Percentiles rank a stretch among this genome's conserved stretches.
These are phyloP conservation scores for Elgonia sp. DNA, from an alignment of 2,888 invertebrate genomes.

Conservation along the genomic window DNA sequence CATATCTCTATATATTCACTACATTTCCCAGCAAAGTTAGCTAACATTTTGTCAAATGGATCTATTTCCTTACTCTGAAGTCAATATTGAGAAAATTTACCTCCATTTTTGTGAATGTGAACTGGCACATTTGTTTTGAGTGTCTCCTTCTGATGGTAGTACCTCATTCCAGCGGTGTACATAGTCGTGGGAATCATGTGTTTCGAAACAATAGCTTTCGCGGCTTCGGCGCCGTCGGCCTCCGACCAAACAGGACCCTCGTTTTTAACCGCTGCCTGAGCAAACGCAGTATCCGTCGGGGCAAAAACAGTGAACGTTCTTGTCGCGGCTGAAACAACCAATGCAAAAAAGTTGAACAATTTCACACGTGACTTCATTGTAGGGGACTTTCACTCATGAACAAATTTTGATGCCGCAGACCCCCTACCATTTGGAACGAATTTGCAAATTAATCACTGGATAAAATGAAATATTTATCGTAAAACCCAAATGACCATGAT, in stretches of 20 bases:
- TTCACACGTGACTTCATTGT: constrained; percentile 25
- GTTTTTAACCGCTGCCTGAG: constrained; percentile 88
- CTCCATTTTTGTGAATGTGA: constrained; percentile 93
- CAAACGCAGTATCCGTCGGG: constrained; percentile 94
- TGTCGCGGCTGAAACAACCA: constrained; percentile 89
- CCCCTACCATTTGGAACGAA: no score
- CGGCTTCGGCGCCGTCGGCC: constrained; percentile 86
- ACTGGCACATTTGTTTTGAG: constrained; percentile 92
- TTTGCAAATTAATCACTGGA: no score
- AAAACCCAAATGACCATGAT: no score
- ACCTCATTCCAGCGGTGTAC: constrained; percentile 95
- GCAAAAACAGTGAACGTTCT: constrained; percentile 95
- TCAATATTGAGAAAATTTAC: constrained; percentile 86
- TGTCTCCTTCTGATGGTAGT: constrained; percentile 94
- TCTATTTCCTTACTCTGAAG: constrained; percentile 12
- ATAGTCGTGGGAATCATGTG: constrained; percentile 93
- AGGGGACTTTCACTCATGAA: constrained; percentile 25
- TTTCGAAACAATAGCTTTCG: constrained; percentile 92
- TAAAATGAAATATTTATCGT: no score
- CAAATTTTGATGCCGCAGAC: background rate
- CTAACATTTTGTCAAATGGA: constrained; percentile 6
- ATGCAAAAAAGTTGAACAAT: constrained; percentile 43
- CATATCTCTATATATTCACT: no score
- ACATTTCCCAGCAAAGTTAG: background rate
- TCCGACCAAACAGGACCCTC: constrained; percentile 87